A percentile compares a stretch with the other conserved stretches of the same genome.
These are phyloP conservation scores for Sminthurides aquaticus DNA, from an alignment of 2,888 invertebrate genomes.

Conservation along the genomic window DNA sequence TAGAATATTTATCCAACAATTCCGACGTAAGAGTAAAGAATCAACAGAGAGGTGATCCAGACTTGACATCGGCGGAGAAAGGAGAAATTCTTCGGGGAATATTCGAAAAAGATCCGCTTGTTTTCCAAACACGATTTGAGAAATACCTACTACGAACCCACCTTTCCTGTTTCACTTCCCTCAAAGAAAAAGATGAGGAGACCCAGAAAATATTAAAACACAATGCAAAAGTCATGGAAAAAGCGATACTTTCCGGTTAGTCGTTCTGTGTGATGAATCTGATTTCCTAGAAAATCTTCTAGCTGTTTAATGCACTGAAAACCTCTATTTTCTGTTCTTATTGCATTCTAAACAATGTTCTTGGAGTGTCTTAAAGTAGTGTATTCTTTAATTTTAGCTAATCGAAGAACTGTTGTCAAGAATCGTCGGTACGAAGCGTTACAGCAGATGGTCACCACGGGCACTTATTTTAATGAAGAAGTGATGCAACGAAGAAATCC, in stretches of 20 bases:
- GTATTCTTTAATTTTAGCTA: conserved; percentile 7
- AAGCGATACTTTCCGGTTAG: conserved; percentile 20
- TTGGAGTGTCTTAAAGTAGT: background rate
- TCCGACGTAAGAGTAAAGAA: conserved; percentile 56
- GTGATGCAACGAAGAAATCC: conserved; percentile 93
- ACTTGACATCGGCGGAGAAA: conserved; percentile 64
- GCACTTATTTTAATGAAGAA: conserved; percentile 77
- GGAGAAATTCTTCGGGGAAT: conserved; percentile 59
- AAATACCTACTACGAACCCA: conserved; percentile 61
- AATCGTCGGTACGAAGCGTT: conserved; percentile 78
- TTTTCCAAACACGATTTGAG: conserved; percentile 72
- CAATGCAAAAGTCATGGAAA: conserved; percentile 23
- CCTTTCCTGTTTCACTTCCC: conserved; percentile 57
- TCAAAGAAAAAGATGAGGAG: conserved; percentile 51
- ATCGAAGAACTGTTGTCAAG: conserved; percentile 45
- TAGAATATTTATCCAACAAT: conserved; percentile 33
- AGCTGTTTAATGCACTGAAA: too few relatives aligned
- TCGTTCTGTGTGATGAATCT: too few relatives aligned
- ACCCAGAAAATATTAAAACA: conserved; percentile 58
- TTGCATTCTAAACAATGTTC: background rate
- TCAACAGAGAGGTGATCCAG: conserved; percentile 71
- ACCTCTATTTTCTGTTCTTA: background rate
- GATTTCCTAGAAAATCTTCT: too few relatives aligned
- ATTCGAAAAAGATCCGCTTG: conserved; percentile 58
- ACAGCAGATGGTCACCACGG: conserved; percentile 60